Percentiles rank a stretch among this genome's conserved stretches.
Evolutionary conservation across 2,113 vertebrate genomes (phyloP).

Genomic region (Arothron firmamentum): DNA sequence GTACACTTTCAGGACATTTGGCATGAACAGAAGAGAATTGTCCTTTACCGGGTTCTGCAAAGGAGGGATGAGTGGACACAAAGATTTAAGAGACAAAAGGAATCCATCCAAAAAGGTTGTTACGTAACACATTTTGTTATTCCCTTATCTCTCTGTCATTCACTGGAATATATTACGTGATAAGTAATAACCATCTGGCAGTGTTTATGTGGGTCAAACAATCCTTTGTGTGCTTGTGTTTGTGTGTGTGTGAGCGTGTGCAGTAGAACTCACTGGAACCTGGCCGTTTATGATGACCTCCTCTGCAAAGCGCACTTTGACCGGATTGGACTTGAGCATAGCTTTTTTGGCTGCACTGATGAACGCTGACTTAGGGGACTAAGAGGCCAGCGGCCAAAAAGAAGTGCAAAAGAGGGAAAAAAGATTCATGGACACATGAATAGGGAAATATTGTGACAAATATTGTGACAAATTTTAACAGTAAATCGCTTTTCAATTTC

Average conservation of each 20-base stretch:
- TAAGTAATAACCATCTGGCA: slow-evolving; percentile 43
- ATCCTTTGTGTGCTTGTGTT: not conserved
- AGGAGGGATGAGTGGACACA: not conserved
- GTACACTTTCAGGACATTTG: slow-evolving; percentile 98
- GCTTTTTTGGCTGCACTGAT: slow-evolving; percentile 99
- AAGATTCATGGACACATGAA: slow-evolving; percentile 4
- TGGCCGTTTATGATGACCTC: slow-evolving; percentile 98
- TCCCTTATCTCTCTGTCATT: slow-evolving; percentile 17
- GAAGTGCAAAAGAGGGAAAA: slow-evolving; percentile 25
- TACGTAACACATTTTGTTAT: slow-evolving; percentile 17
- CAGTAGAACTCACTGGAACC: slow-evolving; percentile 84
- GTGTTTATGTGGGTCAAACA: slow-evolving; percentile 31
- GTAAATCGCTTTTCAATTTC: no score
- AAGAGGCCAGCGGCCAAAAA: slow-evolving; percentile 60
- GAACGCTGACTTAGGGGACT: slow-evolving; percentile 99
- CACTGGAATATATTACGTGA: slow-evolving; percentile 10
- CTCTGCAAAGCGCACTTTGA: slow-evolving; percentile 98
- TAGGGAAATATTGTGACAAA: no score
- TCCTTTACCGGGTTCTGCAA: slow-evolving; percentile 93
- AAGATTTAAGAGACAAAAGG: slow-evolving; percentile 5
- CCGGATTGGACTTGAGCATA: slow-evolving; percentile 97
- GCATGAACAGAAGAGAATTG: slow-evolving; percentile 97
- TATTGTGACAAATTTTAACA: no score
- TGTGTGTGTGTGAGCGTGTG: slow-evolving; percentile 34
- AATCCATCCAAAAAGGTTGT: not conserved